These are phyloP conservation scores for Aythya baeri DNA, from an alignment of 2,113 vertebrate species.

Conservation along the genomic window DNA sequence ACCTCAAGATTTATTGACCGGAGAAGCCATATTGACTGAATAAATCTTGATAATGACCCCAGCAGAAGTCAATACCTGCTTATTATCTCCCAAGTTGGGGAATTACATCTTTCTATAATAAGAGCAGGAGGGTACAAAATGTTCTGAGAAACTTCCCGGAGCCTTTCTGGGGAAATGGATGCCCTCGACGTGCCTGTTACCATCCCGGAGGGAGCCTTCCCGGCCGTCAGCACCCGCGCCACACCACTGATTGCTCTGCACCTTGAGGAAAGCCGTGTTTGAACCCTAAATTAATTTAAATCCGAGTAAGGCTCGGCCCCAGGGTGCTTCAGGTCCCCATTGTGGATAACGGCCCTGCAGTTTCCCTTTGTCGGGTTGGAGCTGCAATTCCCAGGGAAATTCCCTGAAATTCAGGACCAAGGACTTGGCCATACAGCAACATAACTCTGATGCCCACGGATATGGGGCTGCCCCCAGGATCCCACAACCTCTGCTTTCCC, in stretches of 20 bases:
- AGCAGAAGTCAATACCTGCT: conserved; percentile 80
- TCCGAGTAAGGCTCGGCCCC: not conserved
- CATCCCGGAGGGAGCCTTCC: not conserved
- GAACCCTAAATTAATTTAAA: not conserved
- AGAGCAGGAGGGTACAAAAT: conserved; percentile 58
- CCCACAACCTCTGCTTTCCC: fast-evolving
- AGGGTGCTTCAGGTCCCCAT: not conserved
- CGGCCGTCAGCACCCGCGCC: not conserved
- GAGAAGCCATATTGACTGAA: conserved; percentile 80
- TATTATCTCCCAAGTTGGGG: conserved; percentile 76
- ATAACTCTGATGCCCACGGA: no score
- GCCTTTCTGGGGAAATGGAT: not conserved
- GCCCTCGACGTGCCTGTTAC: not conserved
- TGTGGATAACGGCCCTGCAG: not conserved
- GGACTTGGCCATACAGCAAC: not conserved
- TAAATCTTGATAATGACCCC: conserved; percentile 84
- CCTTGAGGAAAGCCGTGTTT: not conserved
- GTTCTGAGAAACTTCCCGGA: conserved; percentile 6
- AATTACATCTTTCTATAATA: conserved; percentile 74
- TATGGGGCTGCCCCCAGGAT: not conserved
- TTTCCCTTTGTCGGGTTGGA: not conserved
- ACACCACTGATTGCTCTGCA: not conserved
- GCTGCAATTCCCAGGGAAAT: not conserved
- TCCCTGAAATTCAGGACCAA: not conserved
- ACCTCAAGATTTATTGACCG: conserved; percentile 78